These are phyloP conservation scores for Auanema freiburgensis DNA, from an alignment of 2,888 invertebrate species.

Conservation along the genomic window DNA sequence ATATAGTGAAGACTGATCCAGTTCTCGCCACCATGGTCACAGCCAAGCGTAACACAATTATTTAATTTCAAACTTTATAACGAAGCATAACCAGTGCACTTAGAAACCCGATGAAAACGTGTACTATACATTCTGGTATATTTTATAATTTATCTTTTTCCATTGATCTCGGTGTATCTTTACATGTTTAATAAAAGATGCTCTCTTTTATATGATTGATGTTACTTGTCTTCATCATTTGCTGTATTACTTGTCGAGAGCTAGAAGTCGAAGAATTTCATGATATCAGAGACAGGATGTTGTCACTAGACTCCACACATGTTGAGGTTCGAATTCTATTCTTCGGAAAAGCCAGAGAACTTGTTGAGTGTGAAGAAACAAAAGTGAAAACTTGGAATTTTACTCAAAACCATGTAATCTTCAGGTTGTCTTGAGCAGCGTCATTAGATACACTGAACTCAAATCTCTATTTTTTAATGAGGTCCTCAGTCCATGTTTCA, in stretches of 20 bases:
- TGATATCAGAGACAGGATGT: too few species aligned
- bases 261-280: too few species aligned
- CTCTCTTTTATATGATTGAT: too few species aligned
- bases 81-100: constrained; percentile 17
- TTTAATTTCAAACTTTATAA: too few species aligned
- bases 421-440: too few species aligned
- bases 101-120: background rate
- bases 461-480: constrained; percentile 1
- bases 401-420: background rate
- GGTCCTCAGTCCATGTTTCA: too few species aligned
- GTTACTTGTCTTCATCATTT: too few species aligned
- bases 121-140: constrained; percentile 1
- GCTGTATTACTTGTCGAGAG: too few species aligned
- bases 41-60: background rate
- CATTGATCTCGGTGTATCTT: background rate
- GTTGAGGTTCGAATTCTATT: constrained; percentile 35
- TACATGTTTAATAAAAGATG: too few species aligned
- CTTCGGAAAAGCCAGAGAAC: constrained; percentile 43
- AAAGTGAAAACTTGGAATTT: constrained; percentile 5
- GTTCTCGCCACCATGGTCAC: constrained; percentile 1
- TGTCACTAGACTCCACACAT: too few species aligned
- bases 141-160: constrained; percentile 1
- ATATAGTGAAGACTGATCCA: constrained; percentile 15
- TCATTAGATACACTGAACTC: background rate
- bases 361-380: constrained; percentile 32